These are phyloP conservation scores for Nemoura dubitans DNA, from an alignment of 2,888 invertebrate genomes.

Conservation along the genomic window DNA sequence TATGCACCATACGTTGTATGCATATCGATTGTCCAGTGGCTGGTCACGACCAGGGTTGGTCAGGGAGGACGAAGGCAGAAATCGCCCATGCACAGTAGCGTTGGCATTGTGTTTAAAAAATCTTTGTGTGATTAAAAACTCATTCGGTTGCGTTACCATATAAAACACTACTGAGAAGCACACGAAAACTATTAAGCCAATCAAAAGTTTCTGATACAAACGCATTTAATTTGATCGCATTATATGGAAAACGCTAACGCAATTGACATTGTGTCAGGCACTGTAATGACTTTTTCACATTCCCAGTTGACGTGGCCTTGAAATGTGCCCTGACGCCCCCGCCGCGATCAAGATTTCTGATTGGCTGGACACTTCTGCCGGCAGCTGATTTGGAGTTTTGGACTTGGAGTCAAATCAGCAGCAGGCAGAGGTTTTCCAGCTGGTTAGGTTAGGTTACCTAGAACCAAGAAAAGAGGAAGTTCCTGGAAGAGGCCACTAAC, in stretches of 20 bases:
- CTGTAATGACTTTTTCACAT: too few species aligned
- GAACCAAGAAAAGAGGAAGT: too few species aligned
- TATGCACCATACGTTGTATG: slow-evolving; percentile 67
- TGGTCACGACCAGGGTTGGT: not conserved
- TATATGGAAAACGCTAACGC: not conserved
- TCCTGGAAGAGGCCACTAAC: too few species aligned
- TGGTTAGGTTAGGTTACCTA: too few species aligned
- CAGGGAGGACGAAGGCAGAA: slow-evolving; percentile 37
- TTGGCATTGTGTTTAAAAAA: not conserved
- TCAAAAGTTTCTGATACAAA: slow-evolving; percentile 57
- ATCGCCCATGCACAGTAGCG: not conserved
- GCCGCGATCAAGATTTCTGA: too few species aligned
- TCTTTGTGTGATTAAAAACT: slow-evolving; percentile 43
- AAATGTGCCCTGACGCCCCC: too few species aligned
- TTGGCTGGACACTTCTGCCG: too few species aligned
- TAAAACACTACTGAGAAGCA: slow-evolving; percentile 57
- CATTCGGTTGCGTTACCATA: slow-evolving; percentile 54
- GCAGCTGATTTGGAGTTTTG: too few species aligned
- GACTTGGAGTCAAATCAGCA: too few species aligned
- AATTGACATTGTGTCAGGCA: too few species aligned
- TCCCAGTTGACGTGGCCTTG: too few species aligned
- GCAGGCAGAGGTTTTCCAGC: too few species aligned
- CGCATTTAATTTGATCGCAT: slow-evolving; percentile 56
- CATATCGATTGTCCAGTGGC: slow-evolving; percentile 40
- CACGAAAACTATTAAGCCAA: slow-evolving; percentile 54